Evolutionary conservation across 2,113 vertebrate species (phyloP), one percentile per base, ranked within the genome.

Genomic region (Podilymbus podiceps): DNA sequence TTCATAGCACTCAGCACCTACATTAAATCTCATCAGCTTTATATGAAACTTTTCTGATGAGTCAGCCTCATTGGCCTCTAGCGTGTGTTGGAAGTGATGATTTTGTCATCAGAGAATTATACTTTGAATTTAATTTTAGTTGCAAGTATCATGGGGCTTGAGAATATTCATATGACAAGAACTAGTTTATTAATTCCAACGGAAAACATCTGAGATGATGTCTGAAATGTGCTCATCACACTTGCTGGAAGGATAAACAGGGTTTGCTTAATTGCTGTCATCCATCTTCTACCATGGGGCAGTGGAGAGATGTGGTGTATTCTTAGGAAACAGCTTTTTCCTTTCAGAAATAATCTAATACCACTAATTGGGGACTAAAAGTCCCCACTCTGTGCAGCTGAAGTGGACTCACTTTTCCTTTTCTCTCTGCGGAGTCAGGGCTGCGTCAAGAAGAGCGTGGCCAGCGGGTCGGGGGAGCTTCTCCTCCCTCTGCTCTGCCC

Each of bases 61-160:
- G 75, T 95, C 91, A 91, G 91, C 44, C 80, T 35, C 81, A 1
- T 23, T 55, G 76, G 87, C 91, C 81, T 93, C 87, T 30, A 18
- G 87, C 10, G 0, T 38, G 76, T 78, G 66, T 52, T 95, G 85
- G 76, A 56, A 89, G 77, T 16, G 88, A 80, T 59, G 75, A 31
- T 88, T 94, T 89, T 87, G 78, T 79, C 94, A 82, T 73, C 67
- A 69, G 88, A 63, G 71, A 62, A 85, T 88, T 89, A 69, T 11
- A 55, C 59, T 83, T 64, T 1, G 31, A 13, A 72, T 95, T 94
- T 91, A 69, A 90, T 94, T 96, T 91, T 90, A 88, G 91, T 59
- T 1, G 1, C 82, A 69, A 40, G 53, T 59, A 8, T 91, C 6
- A 1, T 15, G 50, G 55, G 63, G 78, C 67, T 90, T 90, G 82